Evolutionary conservation across 2,797 vertebrate genomes (phyloP).

Genomic region (Chromis chromis): DNA sequence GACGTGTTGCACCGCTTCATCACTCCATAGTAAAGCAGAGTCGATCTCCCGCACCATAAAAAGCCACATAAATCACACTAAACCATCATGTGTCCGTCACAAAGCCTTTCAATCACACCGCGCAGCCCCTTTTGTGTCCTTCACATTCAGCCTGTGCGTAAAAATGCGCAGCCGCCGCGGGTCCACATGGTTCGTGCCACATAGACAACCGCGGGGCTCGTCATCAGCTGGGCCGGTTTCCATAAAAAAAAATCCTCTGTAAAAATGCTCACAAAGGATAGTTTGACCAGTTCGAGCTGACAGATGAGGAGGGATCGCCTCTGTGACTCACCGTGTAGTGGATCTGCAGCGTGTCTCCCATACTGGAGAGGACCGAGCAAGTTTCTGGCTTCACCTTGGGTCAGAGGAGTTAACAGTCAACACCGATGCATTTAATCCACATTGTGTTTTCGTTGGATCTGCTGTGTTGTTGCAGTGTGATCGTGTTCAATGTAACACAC

Average conservation of each 20-base stretch:
- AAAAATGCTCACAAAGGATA: neutral
- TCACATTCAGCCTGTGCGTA: neutral
- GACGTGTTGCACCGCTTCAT: conserved; percentile 85
- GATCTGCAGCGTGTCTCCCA: conserved; percentile 93
- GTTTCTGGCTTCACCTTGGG: conserved; percentile 88
- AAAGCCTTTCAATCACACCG: neutral
- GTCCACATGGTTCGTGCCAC: conserved; percentile 66
- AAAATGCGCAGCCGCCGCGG: neutral
- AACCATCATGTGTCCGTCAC: neutral
- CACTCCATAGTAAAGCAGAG: conserved; percentile 31
- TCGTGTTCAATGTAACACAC: neutral
- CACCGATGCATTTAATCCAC: neutral
- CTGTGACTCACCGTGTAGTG: conserved; percentile 92
- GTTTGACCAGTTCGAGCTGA: neutral
- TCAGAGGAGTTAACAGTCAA: conserved; percentile 42
- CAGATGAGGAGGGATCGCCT: neutral
- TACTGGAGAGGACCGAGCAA: conserved; percentile 85
- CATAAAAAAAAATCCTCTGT: neutral
- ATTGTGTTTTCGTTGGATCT: neutral
- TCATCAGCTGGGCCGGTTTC: conserved; percentile 43
- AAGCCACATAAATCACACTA: neutral
- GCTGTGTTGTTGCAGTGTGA: neutral
- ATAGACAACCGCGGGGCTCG: conserved; percentile 65
- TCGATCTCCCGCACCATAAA: neutral
- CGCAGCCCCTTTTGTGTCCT: neutral